A percentile compares a stretch with the other conserved stretches of the same genome.
Evolutionary conservation across 2,113 vertebrate species (phyloP).

Genomic region (Lichenostomus cassidix): DNA sequence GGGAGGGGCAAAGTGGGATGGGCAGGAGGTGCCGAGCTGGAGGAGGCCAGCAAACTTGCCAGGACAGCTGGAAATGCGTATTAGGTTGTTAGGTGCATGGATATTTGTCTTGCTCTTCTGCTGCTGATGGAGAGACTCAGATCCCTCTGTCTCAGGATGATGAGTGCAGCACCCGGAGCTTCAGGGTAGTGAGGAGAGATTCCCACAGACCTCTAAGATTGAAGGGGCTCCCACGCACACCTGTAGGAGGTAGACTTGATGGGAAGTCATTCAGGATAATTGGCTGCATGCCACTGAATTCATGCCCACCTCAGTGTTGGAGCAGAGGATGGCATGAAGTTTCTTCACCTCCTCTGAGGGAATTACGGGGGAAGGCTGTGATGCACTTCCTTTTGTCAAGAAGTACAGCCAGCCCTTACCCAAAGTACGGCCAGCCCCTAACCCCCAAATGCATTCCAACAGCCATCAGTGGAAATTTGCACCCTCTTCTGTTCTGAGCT

Average conservation of each 20-base stretch:
- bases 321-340: not conserved
- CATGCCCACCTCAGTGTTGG: not conserved
- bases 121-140: not conserved
- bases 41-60: accelerated
- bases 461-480: not conserved
- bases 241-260: not conserved
- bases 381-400: not conserved
- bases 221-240: not conserved
- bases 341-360: not conserved
- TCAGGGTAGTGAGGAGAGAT: not conserved
- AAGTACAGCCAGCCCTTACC: not conserved
- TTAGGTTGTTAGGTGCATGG: not conserved
- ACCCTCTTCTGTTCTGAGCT: not conserved
- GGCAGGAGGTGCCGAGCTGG: not conserved
- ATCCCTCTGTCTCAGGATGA: not conserved
- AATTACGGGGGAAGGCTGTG: not conserved
- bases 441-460: not conserved
- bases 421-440: not conserved
- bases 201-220: not conserved
- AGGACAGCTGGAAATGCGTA: not conserved
- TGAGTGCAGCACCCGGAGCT: not conserved
- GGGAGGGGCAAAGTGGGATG: not conserved
- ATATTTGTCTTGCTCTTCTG: not conserved
- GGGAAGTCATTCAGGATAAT: not conserved
- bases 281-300: not conserved